Conservation (phyloP, 2,797 vertebrate genomes). For the Caiman crocodilus region DNA sequence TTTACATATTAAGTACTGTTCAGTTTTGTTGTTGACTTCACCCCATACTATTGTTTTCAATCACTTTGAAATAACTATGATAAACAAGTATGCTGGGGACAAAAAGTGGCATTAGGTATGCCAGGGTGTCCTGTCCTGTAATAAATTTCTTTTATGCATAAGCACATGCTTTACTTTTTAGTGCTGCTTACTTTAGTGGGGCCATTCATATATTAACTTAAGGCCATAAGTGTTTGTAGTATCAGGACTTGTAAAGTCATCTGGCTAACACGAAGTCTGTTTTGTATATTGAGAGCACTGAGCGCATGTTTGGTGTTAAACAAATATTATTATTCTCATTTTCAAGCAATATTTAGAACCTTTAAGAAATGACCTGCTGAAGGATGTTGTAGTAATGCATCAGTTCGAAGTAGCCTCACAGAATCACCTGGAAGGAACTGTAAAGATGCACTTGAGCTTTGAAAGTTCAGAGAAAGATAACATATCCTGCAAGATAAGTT, state of each 20-base stretch:
- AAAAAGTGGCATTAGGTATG: no score
- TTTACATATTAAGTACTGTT: not conserved
- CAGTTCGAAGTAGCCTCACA: not conserved
- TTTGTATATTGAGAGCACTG: not conserved
- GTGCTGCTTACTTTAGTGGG: not conserved
- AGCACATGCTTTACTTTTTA: not conserved
- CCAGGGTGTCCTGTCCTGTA: not conserved
- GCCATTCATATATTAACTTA: not conserved
- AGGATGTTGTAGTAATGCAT: not conserved
- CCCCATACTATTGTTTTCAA: not conserved
- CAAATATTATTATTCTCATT: not conserved
- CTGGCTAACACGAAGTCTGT: not conserved
- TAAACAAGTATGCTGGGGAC: not conserved
- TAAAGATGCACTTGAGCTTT: accelerated
- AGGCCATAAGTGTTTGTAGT: not conserved
- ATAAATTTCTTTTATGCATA: not conserved
- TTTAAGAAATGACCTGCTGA: not conserved
- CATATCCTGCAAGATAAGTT: not conserved
- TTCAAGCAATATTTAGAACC: not conserved
- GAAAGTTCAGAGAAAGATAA: accelerated
- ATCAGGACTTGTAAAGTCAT: not conserved
- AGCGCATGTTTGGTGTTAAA: not conserved
- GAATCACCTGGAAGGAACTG: not conserved
- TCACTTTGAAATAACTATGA: not conserved
- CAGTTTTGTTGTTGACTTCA: not conserved